Percentiles rank a stretch among this genome's conserved stretches.
phyloP scores from a whole-genome alignment of 2,888 invertebrate species.

The Heliconius sara region DNA sequence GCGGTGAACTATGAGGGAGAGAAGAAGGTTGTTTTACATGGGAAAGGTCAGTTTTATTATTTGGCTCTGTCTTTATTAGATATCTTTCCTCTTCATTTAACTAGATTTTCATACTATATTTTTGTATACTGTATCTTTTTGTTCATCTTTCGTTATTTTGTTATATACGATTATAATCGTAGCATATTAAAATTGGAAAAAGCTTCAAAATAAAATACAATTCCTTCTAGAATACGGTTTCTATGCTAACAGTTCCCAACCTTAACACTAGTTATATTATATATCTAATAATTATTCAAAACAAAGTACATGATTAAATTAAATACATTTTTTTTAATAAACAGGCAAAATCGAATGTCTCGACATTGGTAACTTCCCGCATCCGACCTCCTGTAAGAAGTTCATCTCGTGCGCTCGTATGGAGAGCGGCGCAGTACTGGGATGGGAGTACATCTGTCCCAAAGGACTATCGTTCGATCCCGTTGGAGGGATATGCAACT shows the following conservation, averaged over 20 bases:
- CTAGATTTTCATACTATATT: neutral
- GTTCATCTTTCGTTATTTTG: neutral
- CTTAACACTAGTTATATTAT: too few species aligned
- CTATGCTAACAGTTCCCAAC: neutral
- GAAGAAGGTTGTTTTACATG: conserved; percentile 84
- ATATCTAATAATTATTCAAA: too few species aligned
- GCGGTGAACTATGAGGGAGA: conserved; percentile 73
- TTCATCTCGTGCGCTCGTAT: conserved; percentile 94
- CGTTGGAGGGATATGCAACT: conserved; percentile 95
- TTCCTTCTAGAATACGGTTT: neutral
- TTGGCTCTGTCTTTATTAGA: neutral
- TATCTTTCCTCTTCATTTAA: neutral
- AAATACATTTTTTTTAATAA: conserved; percentile 26
- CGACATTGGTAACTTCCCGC: conserved; percentile 95
- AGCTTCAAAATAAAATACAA: neutral
- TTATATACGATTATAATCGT: too few species aligned
- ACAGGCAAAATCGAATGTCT: conserved; percentile 91
- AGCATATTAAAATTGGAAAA: too few species aligned
- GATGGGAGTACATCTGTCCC: conserved; percentile 95
- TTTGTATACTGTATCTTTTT: neutral
- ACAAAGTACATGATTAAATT: neutral
- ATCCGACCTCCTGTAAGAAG: conserved; percentile 94
- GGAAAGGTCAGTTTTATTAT: conserved; percentile 67
- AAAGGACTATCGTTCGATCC: conserved; percentile 94
- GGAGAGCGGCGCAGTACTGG: conserved; percentile 90